These are phyloP conservation scores for Ephydatia muelleri DNA, from an alignment of 37 sponge, comb jelly and placozoan genomes.

Conservation along the genomic window DNA sequence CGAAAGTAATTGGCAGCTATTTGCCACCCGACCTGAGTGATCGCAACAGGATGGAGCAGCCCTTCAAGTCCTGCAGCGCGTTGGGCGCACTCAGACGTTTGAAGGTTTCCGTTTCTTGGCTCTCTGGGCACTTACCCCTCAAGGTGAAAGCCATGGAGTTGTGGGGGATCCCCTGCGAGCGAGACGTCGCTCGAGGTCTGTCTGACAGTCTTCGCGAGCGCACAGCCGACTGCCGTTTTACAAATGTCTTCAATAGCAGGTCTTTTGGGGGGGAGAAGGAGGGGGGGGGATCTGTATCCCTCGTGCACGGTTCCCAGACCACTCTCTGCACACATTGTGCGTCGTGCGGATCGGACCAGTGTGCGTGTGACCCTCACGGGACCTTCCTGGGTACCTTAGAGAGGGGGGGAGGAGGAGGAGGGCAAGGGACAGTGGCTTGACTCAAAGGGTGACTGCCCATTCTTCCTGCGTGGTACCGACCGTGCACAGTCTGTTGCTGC, in stretches of 20 bases:
- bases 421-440: too few relatives aligned
- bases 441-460: neutral
- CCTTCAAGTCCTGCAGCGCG: constrained; percentile 20
- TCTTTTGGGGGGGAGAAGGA: neutral
- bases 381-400: neutral
- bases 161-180: constrained; percentile 37
- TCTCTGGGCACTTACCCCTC: constrained; percentile 40
- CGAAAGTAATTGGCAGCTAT: constrained; percentile 35
- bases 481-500: neutral
- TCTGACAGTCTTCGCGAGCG: neutral
- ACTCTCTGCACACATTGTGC: neutral
- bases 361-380: neutral
- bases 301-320: neutral
- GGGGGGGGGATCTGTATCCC: neutral
- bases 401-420: neutral
- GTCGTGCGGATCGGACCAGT: neutral
- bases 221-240: neutral
- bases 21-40: neutral
- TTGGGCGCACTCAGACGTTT: constrained; percentile 7
- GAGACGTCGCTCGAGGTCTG: neutral
- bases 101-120: constrained; percentile 10
- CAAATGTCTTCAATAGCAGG: neutral
- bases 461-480: neutral
- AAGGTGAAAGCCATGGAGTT: constrained; percentile 49
- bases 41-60: neutral